These are phyloP conservation scores for Drosophila buzzatii DNA, from an alignment of 2,888 invertebrate species.

Conservation along the genomic window DNA sequence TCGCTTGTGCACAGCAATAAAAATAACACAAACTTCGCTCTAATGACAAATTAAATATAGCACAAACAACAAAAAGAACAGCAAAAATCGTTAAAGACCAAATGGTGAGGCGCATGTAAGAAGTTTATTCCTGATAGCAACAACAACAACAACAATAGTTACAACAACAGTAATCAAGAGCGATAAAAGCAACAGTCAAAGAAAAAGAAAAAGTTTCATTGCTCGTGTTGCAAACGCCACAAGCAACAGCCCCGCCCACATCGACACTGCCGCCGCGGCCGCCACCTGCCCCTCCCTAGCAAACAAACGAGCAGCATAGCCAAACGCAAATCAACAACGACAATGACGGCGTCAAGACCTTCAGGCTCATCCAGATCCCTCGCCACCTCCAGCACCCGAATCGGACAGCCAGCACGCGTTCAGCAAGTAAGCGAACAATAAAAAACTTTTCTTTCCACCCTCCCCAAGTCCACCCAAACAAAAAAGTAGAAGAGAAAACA, in stretches of 20 bases:
- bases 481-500: constrained; percentile 20
- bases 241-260: constrained; percentile 38
- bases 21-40: constrained; percentile 61
- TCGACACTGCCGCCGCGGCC: constrained; percentile 9
- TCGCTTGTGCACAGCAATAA: constrained; percentile 48
- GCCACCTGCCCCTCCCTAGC: no score
- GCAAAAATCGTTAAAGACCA: constrained; percentile 36
- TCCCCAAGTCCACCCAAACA: constrained; percentile 17
- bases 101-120: constrained; percentile 53
- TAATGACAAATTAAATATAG: constrained; percentile 83
- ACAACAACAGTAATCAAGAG: constrained; percentile 42
- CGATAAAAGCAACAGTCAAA: constrained; percentile 63
- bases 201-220: constrained; percentile 70
- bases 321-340: constrained; percentile 73
- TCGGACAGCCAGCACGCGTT: constrained; percentile 57
- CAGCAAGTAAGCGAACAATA: constrained; percentile 80
- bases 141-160: constrained; percentile 48
- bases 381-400: constrained; percentile 17
- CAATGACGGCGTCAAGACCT: constrained; percentile 58
- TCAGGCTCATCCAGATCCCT: constrained; percentile 43
- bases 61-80: constrained; percentile 27
- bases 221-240: constrained; percentile 51
- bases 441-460: constrained; percentile 59
- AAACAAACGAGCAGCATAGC: constrained; percentile 25
- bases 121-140: constrained; percentile 67